A percentile compares a stretch with the other conserved stretches of the same genome.
Conservation (phyloP, 2,797 vertebrate species). For the Melanotaenia maccullochi region DNA sequence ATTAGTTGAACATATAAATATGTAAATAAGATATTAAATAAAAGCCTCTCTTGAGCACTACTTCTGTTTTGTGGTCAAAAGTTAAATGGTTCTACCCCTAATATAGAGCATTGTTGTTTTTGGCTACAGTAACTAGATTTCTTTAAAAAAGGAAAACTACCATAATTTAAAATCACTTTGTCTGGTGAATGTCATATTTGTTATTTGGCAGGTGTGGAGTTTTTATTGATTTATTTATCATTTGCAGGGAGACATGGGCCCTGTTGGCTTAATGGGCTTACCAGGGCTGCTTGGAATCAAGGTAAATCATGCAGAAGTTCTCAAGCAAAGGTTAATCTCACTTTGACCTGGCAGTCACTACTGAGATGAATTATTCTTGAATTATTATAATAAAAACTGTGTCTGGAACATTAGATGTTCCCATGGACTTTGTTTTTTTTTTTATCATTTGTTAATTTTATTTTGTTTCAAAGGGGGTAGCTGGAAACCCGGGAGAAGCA, state of each 20-base stretch:
- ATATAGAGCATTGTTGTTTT: not conserved
- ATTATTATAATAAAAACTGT: not conserved
- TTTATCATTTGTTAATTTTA: slow-evolving; percentile 6
- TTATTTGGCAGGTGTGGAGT: not conserved
- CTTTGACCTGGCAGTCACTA: not conserved
- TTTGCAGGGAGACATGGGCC: slow-evolving; percentile 92
- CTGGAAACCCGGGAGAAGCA: slow-evolving; percentile 92
- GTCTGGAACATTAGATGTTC: not conserved
- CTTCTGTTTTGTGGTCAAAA: too few relatives aligned
- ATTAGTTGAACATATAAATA: not conserved
- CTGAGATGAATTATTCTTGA: not conserved
- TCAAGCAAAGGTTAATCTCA: not conserved
- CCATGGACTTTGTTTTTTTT: not conserved
- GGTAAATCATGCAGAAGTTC: slow-evolving; percentile 74
- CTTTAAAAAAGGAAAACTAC: not conserved
- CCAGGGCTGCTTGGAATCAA: slow-evolving; percentile 91
- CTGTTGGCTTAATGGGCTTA: slow-evolving; percentile 86
- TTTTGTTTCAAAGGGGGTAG: slow-evolving; percentile 85
- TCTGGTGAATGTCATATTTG: not conserved
- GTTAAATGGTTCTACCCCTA: not conserved
- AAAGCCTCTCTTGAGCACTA: not conserved
- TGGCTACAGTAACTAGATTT: not conserved
- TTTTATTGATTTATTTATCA: not conserved
- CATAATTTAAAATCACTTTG: not conserved
- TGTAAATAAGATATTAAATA: not conserved